phyloP scores from a whole-genome alignment of 2,797 vertebrate genomes.

The Tarsius wallacei region DNA sequence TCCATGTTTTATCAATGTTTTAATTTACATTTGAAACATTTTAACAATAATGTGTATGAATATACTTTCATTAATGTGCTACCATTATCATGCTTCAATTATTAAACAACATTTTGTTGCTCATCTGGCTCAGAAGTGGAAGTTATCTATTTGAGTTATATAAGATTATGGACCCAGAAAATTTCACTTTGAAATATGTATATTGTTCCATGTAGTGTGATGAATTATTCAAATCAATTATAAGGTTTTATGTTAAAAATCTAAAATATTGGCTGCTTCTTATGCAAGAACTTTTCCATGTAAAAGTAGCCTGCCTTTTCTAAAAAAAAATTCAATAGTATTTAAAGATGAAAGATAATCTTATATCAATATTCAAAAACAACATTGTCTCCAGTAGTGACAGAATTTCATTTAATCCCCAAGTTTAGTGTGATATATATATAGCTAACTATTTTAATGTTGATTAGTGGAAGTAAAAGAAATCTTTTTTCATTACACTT shows the following conservation, averaged over 20 bases:
- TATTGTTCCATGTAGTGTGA: neutral
- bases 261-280: neutral
- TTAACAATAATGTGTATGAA: neutral
- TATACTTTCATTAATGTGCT: neutral
- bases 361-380: neutral
- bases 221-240: constrained; percentile 44
- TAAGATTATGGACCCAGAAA: constrained; percentile 32
- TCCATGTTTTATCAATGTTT: neutral
- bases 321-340: neutral
- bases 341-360: neutral
- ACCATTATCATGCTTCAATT: neutral
- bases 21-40: constrained; percentile 9
- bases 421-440: neutral
- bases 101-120: constrained; percentile 32
- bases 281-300: neutral
- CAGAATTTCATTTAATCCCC: neutral
- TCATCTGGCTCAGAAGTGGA: constrained; percentile 18
- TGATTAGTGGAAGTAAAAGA: neutral
- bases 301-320: neutral
- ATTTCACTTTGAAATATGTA: constrained; percentile 54
- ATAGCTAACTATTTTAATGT: neutral
- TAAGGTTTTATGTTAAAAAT: neutral
- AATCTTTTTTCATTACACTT: neutral
- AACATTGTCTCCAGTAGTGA: neutral
- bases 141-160: constrained; percentile 28